A percentile compares a stretch with the other conserved stretches of the same genome.
phyloP scores from a whole-genome alignment of 2,888 invertebrate species.

The Protodeltote pygarga region DNA sequence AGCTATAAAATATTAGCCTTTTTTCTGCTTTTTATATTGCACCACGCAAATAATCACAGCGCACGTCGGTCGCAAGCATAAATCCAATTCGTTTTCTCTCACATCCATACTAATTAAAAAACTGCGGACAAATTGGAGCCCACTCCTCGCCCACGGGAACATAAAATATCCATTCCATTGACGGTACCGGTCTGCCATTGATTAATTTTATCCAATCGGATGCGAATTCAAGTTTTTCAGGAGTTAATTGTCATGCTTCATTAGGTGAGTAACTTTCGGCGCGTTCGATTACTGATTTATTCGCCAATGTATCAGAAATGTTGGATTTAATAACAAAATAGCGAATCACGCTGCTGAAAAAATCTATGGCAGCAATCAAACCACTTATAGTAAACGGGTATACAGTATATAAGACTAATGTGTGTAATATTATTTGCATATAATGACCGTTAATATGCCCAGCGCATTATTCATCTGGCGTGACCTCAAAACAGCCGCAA shows the following conservation, averaged over 20 bases:
- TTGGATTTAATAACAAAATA: conserved; percentile 23
- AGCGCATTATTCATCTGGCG: conserved; percentile 76
- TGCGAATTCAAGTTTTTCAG: conserved; percentile 77
- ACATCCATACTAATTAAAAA: conserved; percentile 84
- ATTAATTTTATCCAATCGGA: conserved; percentile 83
- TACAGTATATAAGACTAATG: conserved; percentile 48
- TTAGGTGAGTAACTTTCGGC: conserved; percentile 62
- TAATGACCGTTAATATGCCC: conserved; percentile 83
- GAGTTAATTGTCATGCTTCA: conserved; percentile 78
- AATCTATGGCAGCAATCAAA: conserved; percentile 23
- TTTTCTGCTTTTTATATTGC: conserved; percentile 53
- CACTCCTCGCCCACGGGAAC: conserved; percentile 82
- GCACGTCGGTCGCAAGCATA: conserved; percentile 62
- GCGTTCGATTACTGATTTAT: conserved; percentile 47
- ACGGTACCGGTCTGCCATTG: conserved; percentile 71
- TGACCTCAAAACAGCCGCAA: conserved; percentile 79
- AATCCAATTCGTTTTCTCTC: conserved; percentile 80
- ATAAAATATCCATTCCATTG: conserved; percentile 83
- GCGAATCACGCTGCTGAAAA: conserved; percentile 15
- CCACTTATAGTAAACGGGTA: conserved; percentile 48
- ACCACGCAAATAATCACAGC: conserved; percentile 52
- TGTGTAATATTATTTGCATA: conserved; percentile 84
- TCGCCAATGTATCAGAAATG: conserved; percentile 16
- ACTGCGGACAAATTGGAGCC: conserved; percentile 84
- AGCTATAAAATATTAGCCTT: conserved; percentile 49